Conservation (phyloP, 2,888 invertebrate genomes). For the Hirtodrosophila confusa region DNA sequence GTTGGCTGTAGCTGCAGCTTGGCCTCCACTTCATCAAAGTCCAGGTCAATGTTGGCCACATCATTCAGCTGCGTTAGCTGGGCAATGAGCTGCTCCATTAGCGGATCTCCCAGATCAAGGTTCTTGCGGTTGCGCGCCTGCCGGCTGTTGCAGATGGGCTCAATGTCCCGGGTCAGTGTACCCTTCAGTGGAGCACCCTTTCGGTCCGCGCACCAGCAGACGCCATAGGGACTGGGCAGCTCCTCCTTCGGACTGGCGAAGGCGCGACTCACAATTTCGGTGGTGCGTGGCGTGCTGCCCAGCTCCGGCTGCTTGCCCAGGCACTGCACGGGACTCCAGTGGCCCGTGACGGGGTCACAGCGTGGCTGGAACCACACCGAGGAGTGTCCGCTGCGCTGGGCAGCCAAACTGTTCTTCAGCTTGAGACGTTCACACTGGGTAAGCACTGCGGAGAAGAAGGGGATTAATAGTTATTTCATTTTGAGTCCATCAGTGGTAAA, state of each 20-base stretch:
- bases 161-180: slow-evolving; percentile 89
- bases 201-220: slow-evolving; percentile 94
- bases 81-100: slow-evolving; percentile 89
- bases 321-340: slow-evolving; percentile 93
- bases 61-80: slow-evolving; percentile 87
- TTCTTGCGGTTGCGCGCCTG: slow-evolving; percentile 88
- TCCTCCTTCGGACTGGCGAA: slow-evolving; percentile 42
- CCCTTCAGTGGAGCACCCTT: slow-evolving; percentile 93
- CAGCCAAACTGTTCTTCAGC: slow-evolving; percentile 90
- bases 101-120: slow-evolving; percentile 82
- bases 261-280: slow-evolving; percentile 66
- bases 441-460: slow-evolving; percentile 85
- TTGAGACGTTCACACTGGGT: slow-evolving; percentile 92
- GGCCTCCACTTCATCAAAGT: slow-evolving; percentile 65
- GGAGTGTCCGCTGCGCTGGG: slow-evolving; percentile 86
- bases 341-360: slow-evolving; percentile 89
- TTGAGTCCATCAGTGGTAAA: too few relatives aligned
- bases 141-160: slow-evolving; percentile 91
- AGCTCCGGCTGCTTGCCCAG: slow-evolving; percentile 86
- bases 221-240: slow-evolving; percentile 85
- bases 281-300: slow-evolving; percentile 26
- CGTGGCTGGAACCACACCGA: slow-evolving; percentile 88
- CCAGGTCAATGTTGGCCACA: slow-evolving; percentile 62
- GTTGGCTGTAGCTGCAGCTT: slow-evolving; percentile 22
- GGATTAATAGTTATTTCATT: slow-evolving; percentile 20